Conservation (phyloP, 2,797 vertebrate genomes). For the Sebastolobus altivelis region DNA sequence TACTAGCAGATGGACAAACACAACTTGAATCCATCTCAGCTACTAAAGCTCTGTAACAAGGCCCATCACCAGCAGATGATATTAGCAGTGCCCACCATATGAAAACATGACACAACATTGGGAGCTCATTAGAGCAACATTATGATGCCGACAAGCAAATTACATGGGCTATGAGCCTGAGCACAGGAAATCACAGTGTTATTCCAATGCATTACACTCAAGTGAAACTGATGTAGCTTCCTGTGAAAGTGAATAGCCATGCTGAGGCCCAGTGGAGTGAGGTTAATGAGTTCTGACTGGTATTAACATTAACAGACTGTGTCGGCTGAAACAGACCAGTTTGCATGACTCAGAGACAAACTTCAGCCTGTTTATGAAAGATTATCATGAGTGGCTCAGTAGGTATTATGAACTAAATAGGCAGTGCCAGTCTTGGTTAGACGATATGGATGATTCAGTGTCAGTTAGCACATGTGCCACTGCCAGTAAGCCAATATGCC, state of each 20-base stretch:
- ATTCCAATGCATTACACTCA: slow-evolving; percentile 55
- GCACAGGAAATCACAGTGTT: slow-evolving; percentile 55
- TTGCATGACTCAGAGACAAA: slow-evolving; percentile 64
- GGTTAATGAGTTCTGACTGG: slow-evolving; percentile 68
- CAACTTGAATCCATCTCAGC: slow-evolving; percentile 33
- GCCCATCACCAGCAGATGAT: slow-evolving; percentile 29
- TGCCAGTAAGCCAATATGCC: slow-evolving; percentile 43
- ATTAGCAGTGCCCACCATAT: slow-evolving; percentile 24
- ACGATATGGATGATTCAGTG: slow-evolving; percentile 51
- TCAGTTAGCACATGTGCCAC: slow-evolving; percentile 43
- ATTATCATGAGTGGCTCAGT: slow-evolving; percentile 47
- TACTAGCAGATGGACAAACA: slow-evolving; percentile 48
- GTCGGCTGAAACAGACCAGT: slow-evolving; percentile 42
- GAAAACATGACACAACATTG: slow-evolving; percentile 54
- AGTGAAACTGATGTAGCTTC: slow-evolving; percentile 56
- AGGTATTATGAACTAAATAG: slow-evolving; percentile 47
- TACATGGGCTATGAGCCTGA: slow-evolving; percentile 44
- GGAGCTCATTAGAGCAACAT: slow-evolving; percentile 57
- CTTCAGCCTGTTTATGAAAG: slow-evolving; percentile 46
- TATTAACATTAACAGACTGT: slow-evolving; percentile 54
- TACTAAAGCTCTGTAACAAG: slow-evolving; percentile 15
- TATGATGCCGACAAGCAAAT: slow-evolving; percentile 55
- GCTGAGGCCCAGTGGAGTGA: slow-evolving; percentile 51
- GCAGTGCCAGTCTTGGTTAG: slow-evolving; percentile 25
- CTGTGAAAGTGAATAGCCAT: slow-evolving; percentile 59